Conservation (phyloP, 1,140 invertebrate species). For the Pogonomyrmex californicus region DNA sequence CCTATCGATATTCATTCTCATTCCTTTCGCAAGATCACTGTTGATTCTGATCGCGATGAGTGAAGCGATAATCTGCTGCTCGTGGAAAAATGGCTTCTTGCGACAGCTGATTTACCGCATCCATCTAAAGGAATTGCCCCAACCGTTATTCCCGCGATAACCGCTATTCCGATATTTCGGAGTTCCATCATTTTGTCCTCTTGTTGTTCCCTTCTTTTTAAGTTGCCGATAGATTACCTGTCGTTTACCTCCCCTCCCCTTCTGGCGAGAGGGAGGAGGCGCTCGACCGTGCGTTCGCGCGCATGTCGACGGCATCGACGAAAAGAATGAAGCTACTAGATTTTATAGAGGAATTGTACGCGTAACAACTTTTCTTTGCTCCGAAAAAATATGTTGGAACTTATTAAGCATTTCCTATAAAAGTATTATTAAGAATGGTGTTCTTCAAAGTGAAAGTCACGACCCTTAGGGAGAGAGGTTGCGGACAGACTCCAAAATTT, state of each 20-base stretch:
- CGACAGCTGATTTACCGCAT: constrained; percentile 28
- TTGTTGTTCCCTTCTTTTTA: background rate
- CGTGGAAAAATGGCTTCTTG: background rate
- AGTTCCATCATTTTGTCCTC: background rate
- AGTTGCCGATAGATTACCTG: constrained; percentile 20
- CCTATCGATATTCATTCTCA: background rate
- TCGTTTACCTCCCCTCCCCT: constrained; percentile 10
- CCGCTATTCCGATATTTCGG: constrained; percentile 20
- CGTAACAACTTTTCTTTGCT: background rate
- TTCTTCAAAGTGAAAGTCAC: no score
- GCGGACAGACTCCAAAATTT: no score
- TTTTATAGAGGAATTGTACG: background rate
- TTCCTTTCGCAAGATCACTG: background rate
- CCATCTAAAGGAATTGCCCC: constrained; percentile 38
- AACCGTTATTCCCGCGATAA: constrained; percentile 14
- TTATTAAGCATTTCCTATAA: no score
- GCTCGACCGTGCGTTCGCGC: background rate
- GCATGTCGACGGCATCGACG: constrained; percentile 15
- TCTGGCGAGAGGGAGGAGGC: background rate
- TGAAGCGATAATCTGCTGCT: background rate
- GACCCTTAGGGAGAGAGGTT: no score
- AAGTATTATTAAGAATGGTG: no score
- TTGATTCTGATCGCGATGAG: background rate
- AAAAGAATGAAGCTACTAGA: background rate
- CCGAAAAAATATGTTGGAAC: background rate